Conservation (phyloP, 2,797 vertebrate species). For the Sciaenops ocellatus region DNA sequence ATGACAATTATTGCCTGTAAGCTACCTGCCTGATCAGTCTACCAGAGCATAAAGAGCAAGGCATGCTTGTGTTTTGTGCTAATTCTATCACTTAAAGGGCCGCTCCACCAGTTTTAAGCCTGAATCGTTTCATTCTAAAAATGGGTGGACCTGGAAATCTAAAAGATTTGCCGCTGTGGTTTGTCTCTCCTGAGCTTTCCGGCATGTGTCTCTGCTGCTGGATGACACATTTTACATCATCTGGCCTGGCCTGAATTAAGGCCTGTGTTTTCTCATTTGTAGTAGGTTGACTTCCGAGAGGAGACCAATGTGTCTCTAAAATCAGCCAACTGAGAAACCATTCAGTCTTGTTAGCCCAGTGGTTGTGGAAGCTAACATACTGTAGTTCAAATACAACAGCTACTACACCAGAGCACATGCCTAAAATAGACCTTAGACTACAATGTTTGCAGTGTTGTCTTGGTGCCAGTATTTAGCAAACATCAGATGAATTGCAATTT, state of each 20-base stretch:
- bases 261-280: constrained; percentile 1
- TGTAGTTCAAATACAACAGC: neutral
- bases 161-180: neutral
- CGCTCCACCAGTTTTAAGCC: neutral
- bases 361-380: neutral
- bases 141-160: neutral
- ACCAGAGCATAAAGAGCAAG: neutral
- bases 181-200: neutral
- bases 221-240: neutral
- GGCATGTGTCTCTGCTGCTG: neutral
- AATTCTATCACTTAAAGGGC: neutral
- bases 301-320: neutral
- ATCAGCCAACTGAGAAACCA: neutral
- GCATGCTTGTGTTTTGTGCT: neutral
- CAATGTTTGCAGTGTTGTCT: neutral
- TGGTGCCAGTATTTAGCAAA: neutral
- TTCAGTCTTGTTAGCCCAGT: neutral
- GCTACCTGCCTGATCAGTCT: neutral
- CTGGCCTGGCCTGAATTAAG: neutral
- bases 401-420: neutral
- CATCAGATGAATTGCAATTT: constrained; percentile 6
- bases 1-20: neutral
- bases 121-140: neutral
- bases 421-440: neutral
- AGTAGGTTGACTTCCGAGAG: neutral